Conservation (phyloP, 2,888 invertebrate species). For the Marasmarcha lunaedactyla region DNA sequence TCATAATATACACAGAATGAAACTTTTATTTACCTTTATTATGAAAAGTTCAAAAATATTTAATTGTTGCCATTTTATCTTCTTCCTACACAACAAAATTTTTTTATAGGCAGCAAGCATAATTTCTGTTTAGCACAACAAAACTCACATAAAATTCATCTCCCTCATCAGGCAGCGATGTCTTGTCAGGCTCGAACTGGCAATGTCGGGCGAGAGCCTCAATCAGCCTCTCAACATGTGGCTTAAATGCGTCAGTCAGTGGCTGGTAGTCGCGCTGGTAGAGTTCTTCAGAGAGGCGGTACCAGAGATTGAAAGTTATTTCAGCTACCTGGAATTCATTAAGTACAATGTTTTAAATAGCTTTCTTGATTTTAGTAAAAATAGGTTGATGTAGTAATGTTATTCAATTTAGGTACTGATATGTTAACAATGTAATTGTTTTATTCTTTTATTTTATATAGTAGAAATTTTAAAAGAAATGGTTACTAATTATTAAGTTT, state of each 20-base stretch:
- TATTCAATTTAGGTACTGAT: not conserved
- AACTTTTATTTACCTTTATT: too few relatives aligned
- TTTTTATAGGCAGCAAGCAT: too few relatives aligned
- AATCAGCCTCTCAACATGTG: slow-evolving; percentile 91
- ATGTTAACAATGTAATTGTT: not conserved
- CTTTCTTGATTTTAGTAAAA: too few relatives aligned
- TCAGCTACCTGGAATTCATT: slow-evolving; percentile 68
- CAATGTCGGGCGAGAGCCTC: slow-evolving; percentile 92
- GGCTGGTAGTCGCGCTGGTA: slow-evolving; percentile 88
- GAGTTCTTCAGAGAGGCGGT: slow-evolving; percentile 92
- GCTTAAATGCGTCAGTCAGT: slow-evolving; percentile 86
- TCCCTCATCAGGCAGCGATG: slow-evolving; percentile 84
- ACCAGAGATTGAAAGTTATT: slow-evolving; percentile 98
- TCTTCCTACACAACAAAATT: too few relatives aligned
- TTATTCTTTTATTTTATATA: not conserved
- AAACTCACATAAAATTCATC: slow-evolving; percentile 81
- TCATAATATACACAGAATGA: too few relatives aligned
- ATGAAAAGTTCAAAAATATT: too few relatives aligned
- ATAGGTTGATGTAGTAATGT: too few relatives aligned
- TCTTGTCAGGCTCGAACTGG: slow-evolving; percentile 95
- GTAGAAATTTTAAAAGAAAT: too few relatives aligned
- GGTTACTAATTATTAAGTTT: too few relatives aligned
- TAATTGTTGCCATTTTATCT: too few relatives aligned
- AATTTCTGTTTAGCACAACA: too few relatives aligned
- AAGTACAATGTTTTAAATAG: too few relatives aligned